Conservation (phyloP, 1,140 invertebrate species). For the Caenorhabditis inopinata region DNA sequence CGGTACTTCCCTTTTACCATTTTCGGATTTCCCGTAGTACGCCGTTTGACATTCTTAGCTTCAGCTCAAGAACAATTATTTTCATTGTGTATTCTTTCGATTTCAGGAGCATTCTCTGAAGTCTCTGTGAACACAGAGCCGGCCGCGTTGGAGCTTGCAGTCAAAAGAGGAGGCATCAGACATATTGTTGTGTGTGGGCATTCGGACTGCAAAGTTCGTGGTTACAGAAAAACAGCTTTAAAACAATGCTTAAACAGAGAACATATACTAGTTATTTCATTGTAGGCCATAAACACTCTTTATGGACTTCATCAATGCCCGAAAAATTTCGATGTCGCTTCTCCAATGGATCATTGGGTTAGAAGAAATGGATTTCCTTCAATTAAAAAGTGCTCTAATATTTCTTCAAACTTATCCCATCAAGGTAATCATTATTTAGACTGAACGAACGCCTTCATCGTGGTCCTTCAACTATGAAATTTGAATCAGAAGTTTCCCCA, state of each 20-base stretch:
- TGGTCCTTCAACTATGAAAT: slow-evolving; percentile 77
- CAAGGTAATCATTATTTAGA: slow-evolving; percentile 38
- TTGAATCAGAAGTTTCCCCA: slow-evolving; percentile 74
- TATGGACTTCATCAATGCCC: slow-evolving; percentile 78
- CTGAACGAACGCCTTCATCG: slow-evolving; percentile 76
- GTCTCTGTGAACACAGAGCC: slow-evolving; percentile 76
- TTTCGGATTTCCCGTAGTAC: too few relatives aligned
- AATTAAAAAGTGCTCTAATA: slow-evolving; percentile 71
- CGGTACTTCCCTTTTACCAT: too few relatives aligned
- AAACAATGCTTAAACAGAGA: too few relatives aligned
- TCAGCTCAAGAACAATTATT: too few relatives aligned
- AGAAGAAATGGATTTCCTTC: slow-evolving; percentile 80
- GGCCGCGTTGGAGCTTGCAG: slow-evolving; percentile 87
- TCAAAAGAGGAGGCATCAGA: slow-evolving; percentile 82
- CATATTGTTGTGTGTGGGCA: slow-evolving; percentile 92
- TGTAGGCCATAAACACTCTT: slow-evolving; percentile 83
- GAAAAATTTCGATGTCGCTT: slow-evolving; percentile 78
- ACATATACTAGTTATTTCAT: slow-evolving; percentile 37
- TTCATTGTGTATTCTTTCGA: too few relatives aligned
- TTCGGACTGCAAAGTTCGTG: slow-evolving; percentile 82
- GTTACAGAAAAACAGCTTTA: too few relatives aligned
- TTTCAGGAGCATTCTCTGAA: slow-evolving; percentile 39
- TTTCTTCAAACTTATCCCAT: neutral
- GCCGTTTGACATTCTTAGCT: too few relatives aligned
- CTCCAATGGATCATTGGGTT: slow-evolving; percentile 84